A percentile compares a stretch with the other conserved stretches of the same genome.
These are phyloP conservation scores for Philereme transversata DNA, from an alignment of 2,888 invertebrate genomes.

Conservation along the genomic window DNA sequence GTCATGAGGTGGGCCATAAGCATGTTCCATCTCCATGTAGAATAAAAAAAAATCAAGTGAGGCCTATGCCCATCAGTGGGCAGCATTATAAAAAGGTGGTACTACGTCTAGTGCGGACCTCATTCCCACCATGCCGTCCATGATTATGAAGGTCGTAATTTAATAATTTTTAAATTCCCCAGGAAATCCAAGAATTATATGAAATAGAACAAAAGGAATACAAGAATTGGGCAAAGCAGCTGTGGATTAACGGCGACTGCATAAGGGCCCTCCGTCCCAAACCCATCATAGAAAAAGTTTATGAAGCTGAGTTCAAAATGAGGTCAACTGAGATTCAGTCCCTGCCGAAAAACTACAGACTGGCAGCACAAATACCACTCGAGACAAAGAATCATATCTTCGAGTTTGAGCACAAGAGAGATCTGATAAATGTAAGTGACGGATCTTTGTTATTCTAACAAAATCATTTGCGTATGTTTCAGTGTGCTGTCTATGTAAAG, in stretches of 20 bases:
- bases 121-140: no score
- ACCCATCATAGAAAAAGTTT: constrained; percentile 58
- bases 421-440: constrained; percentile 61
- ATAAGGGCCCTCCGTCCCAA: constrained; percentile 63
- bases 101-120: no score
- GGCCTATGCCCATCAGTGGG: no score
- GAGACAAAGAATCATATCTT: constrained; percentile 41
- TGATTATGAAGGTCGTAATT: not conserved
- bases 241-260: constrained; percentile 62
- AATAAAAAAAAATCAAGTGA: no score
- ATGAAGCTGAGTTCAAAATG: constrained; percentile 64
- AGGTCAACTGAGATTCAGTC: constrained; percentile 48
- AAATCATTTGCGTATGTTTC: no score
- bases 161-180: constrained; percentile 20
- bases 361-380: constrained; percentile 68
- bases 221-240: constrained; percentile 63
- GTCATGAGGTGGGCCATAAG: no score
- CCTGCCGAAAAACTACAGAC: constrained; percentile 54
- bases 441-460: not conserved
- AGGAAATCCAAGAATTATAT: constrained; percentile 61
- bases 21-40: no score
- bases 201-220: constrained; percentile 66
- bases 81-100: no score
- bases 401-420: constrained; percentile 47
- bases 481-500: no score